A percentile compares a stretch with the other conserved stretches of the same genome.
Conservation (phyloP, 2,888 invertebrate species). For the Liopterus haemorrhoidalis region DNA sequence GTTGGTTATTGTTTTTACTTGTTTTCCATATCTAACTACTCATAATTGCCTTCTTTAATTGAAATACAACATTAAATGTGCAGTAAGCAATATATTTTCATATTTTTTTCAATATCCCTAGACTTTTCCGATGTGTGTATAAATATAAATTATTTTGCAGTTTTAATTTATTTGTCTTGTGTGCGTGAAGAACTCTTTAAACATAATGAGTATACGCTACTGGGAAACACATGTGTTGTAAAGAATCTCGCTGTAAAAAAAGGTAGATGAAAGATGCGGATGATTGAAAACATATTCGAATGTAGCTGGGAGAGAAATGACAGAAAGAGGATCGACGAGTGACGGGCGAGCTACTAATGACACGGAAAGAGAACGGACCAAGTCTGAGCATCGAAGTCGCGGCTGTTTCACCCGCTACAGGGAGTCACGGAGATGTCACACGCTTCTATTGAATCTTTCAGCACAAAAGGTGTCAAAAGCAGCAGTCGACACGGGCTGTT, state of each 20-base stretch:
- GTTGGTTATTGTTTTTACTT: too few relatives aligned
- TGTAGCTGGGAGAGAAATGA: neutral
- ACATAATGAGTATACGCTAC: neutral
- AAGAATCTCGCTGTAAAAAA: conserved; percentile 1
- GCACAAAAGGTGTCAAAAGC: conserved; percentile 33
- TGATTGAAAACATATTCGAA: neutral
- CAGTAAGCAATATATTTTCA: too few relatives aligned
- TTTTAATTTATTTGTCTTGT: too few relatives aligned
- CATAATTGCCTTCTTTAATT: too few relatives aligned
- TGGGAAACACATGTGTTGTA: conserved; percentile 8
- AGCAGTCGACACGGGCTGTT: conserved; percentile 31
- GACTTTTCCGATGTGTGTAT: too few relatives aligned
- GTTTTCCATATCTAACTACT: too few relatives aligned
- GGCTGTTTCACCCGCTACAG: conserved; percentile 5
- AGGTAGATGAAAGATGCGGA: neutral
- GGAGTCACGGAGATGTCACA: conserved; percentile 1
- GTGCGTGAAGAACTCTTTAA: too few relatives aligned
- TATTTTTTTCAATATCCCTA: too few relatives aligned
- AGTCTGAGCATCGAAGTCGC: conserved; percentile 10
- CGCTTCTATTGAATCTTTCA: conserved; percentile 32
- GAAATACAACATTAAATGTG: too few relatives aligned
- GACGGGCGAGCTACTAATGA: neutral
- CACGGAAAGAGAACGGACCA: conserved; percentile 1
- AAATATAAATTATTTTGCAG: too few relatives aligned
- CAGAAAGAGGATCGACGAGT: neutral